phyloP scores from a whole-genome alignment of 2,113 vertebrate genomes.

The Charina bottae region DNA sequence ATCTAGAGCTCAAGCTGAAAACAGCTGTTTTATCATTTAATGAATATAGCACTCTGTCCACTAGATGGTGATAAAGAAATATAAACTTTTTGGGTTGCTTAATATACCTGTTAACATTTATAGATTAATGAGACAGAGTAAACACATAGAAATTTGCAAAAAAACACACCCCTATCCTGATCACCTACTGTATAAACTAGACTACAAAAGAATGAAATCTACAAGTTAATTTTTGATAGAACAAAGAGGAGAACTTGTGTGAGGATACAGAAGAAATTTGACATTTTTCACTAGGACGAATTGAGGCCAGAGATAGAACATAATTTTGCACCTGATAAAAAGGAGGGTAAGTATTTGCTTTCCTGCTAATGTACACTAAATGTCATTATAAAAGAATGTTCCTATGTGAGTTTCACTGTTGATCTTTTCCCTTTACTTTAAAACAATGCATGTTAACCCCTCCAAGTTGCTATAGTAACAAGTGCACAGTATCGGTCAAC shows the following conservation, averaged over 20 bases:
- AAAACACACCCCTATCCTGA: constrained; percentile 9
- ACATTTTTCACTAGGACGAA: not conserved
- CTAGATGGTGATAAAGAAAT: constrained; percentile 76
- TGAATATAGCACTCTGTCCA: constrained; percentile 50
- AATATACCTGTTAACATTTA: constrained; percentile 5
- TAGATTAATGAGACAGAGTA: not conserved
- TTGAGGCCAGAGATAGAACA: constrained; percentile 22
- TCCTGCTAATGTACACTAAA: constrained; percentile 15
- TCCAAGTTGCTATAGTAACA: constrained; percentile 34
- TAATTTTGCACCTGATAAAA: constrained; percentile 35
- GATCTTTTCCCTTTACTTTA: constrained; percentile 1
- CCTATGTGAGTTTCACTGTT: constrained; percentile 23
- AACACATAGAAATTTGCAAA: not conserved
- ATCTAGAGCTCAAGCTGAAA: not conserved
- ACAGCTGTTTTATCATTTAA: constrained; percentile 17
- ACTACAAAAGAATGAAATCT: not conserved
- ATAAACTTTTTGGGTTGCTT: constrained; percentile 14
- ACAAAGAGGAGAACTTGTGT: not conserved
- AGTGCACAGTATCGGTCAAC: not conserved
- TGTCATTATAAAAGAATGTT: constrained; percentile 32
- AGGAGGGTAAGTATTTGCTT: constrained; percentile 23
- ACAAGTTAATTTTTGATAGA: constrained; percentile 26
- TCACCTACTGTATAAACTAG: constrained; percentile 1
- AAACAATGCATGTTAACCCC: constrained; percentile 4
- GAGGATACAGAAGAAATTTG: not conserved